Percentiles rank a stretch among this genome's conserved stretches.
These are phyloP conservation scores for Babylonia areolata DNA, from an alignment of 1,140 invertebrate genomes.

Conservation along the genomic window DNA sequence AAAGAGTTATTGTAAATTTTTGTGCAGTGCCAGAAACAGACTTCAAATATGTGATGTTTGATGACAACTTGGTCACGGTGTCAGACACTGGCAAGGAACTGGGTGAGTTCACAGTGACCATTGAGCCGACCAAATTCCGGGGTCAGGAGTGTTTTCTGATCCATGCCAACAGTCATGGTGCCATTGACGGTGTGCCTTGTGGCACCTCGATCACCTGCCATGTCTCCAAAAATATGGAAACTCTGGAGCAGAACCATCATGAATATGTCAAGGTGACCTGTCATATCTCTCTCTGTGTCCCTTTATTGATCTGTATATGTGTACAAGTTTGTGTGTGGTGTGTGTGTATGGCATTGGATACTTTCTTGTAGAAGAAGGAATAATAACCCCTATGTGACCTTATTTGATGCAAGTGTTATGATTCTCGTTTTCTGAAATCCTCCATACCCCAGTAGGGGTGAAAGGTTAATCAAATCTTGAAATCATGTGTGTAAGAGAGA, in stretches of 20 bases:
- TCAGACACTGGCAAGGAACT: slow-evolving; percentile 75
- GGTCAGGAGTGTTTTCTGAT: slow-evolving; percentile 72
- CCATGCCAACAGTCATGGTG: slow-evolving; percentile 75
- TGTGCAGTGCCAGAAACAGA: slow-evolving; percentile 68
- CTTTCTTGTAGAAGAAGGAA: too few species aligned
- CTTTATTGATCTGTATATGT: too few species aligned
- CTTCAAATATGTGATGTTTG: slow-evolving; percentile 73
- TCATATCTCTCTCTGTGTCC: too few species aligned
- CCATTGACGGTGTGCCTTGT: slow-evolving; percentile 74
- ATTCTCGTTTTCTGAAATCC: too few species aligned
- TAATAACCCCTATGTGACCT: too few species aligned
- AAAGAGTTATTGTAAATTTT: neutral
- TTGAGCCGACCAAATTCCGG: slow-evolving; percentile 66
- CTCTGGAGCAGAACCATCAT: slow-evolving; percentile 75
- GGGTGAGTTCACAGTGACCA: slow-evolving; percentile 73
- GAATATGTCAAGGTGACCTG: slow-evolving; percentile 74
- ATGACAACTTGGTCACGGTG: slow-evolving; percentile 72
- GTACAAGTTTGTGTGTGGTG: too few species aligned
- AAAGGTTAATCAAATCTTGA: too few species aligned
- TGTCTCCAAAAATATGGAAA: slow-evolving; percentile 70
- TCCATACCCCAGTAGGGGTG: too few species aligned
- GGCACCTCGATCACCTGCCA: slow-evolving; percentile 74
- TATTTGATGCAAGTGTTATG: too few species aligned
- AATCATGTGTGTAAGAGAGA: too few species aligned
- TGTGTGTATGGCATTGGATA: too few species aligned